Conservation (phyloP, 92 coral and sea anemone genomes). For the Parazoanthus darwini region DNA sequence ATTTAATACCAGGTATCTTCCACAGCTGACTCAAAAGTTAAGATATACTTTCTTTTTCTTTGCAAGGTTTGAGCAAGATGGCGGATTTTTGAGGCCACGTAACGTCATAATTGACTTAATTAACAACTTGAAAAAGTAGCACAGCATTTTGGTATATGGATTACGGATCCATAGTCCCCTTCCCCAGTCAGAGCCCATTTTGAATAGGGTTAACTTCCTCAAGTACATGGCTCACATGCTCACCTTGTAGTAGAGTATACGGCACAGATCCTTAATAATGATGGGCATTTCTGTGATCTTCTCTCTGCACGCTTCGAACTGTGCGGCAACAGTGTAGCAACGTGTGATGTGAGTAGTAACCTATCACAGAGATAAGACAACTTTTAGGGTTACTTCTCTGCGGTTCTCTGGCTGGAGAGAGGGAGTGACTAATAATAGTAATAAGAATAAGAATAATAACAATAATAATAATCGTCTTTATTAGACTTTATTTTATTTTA, state of each 20-base stretch:
- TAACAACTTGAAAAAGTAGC: too few species aligned
- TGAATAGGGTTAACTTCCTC: background rate
- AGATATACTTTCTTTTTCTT: too few species aligned
- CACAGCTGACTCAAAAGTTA: background rate
- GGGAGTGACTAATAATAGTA: background rate
- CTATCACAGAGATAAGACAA: conserved; percentile 42
- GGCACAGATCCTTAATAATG: conserved; percentile 84
- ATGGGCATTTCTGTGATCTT: conserved; percentile 97
- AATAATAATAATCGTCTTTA: too few species aligned
- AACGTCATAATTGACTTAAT: too few species aligned
- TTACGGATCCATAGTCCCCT: too few species aligned
- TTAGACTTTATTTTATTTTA: too few species aligned
- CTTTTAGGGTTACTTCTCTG: background rate
- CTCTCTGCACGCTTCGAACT: conserved; percentile 94
- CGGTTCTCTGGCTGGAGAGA: background rate
- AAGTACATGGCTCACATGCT: background rate
- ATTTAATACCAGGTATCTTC: too few species aligned
- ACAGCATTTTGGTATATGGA: too few species aligned
- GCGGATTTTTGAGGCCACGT: too few species aligned
- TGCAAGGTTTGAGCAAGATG: too few species aligned
- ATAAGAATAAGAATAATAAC: too few species aligned
- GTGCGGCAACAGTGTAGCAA: conserved; percentile 95
- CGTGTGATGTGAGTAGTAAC: conserved; percentile 89
- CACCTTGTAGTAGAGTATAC: conserved; percentile 87
- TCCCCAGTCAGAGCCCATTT: too few species aligned